These are phyloP conservation scores for Holacanthella duospinosa DNA, from an alignment of 2,888 invertebrate species.

Conservation along the genomic window DNA sequence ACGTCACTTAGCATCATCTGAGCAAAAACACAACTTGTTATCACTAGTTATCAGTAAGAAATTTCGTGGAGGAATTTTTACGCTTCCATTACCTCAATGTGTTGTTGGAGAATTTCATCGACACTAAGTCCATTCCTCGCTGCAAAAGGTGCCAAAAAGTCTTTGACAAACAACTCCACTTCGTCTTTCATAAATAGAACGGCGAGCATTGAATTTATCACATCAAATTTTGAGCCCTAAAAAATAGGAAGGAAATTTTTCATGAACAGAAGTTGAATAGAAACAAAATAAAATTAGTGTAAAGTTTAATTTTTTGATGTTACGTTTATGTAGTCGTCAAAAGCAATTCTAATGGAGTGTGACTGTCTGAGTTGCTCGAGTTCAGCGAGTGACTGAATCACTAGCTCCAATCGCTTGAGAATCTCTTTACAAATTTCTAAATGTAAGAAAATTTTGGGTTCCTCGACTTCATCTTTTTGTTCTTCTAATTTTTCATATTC, in stretches of 20 bases:
- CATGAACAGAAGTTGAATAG: slow-evolving; percentile 1
- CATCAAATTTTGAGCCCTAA: slow-evolving; percentile 24
- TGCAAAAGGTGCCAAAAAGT: slow-evolving; percentile 30
- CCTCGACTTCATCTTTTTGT: not conserved
- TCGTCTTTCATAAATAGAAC: slow-evolving; percentile 29
- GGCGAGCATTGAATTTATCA: slow-evolving; percentile 30
- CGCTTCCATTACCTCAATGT: slow-evolving; percentile 24
- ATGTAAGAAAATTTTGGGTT: slow-evolving; percentile 3
- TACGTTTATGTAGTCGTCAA: slow-evolving; percentile 25
- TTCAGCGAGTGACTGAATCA: slow-evolving; percentile 23
- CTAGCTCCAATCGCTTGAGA: not conserved
- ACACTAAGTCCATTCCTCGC: slow-evolving; percentile 20
- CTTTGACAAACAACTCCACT: slow-evolving; percentile 24
- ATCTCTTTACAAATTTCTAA: slow-evolving; percentile 18
- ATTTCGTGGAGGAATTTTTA: not conserved
- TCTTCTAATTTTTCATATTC: slow-evolving; percentile 13
- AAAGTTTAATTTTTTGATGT: slow-evolving; percentile 2
- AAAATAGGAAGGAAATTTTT: too few relatives aligned
- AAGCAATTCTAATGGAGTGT: slow-evolving; percentile 30
- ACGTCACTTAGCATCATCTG: slow-evolving; percentile 10
- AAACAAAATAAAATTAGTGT: not conserved
- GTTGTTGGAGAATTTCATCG: slow-evolving; percentile 22
- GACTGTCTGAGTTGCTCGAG: slow-evolving; percentile 20
- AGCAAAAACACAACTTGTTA: not conserved
- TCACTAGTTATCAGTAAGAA: too few relatives aligned